Evolutionary conservation across 2,888 invertebrate genomes (phyloP).

Genomic region (Drosophila gaucha): DNA sequence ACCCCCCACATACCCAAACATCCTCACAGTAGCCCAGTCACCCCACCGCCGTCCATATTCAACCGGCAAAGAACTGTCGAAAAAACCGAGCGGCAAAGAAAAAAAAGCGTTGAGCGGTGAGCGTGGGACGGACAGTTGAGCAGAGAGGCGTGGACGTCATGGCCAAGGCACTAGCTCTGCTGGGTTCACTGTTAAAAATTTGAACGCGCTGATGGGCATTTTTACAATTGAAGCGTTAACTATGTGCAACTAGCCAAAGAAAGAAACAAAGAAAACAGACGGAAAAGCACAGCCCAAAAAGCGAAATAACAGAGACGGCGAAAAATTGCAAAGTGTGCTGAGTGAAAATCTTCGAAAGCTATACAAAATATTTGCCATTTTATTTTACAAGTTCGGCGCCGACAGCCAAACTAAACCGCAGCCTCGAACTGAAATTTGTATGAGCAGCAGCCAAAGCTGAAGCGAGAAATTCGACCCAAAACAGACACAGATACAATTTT

Average conservation of each 20-base stretch:
- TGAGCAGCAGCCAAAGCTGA: conserved; percentile 18
- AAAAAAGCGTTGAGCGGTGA: conserved; percentile 50
- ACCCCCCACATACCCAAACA: not conserved
- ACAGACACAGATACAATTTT: not conserved
- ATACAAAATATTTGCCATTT: conserved; percentile 67
- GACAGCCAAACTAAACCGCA: conserved; percentile 31
- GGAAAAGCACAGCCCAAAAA: not conserved
- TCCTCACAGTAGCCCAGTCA: not conserved
- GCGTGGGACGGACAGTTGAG: conserved; percentile 28
- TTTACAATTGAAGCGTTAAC: conserved; percentile 79
- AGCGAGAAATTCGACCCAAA: not conserved
- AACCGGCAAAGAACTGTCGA: conserved; percentile 24
- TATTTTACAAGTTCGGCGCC: conserved; percentile 59
- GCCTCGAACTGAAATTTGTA: conserved; percentile 31
- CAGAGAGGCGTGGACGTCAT: conserved; percentile 10
- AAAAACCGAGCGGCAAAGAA: conserved; percentile 45
- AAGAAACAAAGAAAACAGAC: conserved; percentile 13
- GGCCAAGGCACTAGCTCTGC: conserved; percentile 19
- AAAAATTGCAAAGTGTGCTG: not conserved
- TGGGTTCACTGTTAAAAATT: conserved; percentile 63
- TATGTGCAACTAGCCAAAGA: conserved; percentile 64
- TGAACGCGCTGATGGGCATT: conserved; percentile 75
- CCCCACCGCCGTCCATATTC: not conserved
- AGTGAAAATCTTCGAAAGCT: conserved; percentile 43
- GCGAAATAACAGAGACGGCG: not conserved